A percentile compares a stretch with the other conserved stretches of the same genome.
phyloP scores from a whole-genome alignment of 2,113 vertebrate species.

The Scomber japonicus region DNA sequence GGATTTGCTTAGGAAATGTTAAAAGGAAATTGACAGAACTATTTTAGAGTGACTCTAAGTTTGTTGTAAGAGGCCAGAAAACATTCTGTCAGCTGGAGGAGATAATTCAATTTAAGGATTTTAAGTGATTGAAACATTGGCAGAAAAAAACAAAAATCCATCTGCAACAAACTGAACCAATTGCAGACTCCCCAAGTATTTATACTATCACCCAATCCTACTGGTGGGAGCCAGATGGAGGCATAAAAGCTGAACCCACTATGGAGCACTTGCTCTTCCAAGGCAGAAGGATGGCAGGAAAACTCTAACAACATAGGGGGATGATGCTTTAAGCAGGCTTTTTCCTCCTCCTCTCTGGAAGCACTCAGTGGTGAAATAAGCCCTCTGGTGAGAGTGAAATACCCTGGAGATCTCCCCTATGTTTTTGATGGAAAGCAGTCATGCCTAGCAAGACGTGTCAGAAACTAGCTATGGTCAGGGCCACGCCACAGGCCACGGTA shows the following conservation, averaged over 20 bases:
- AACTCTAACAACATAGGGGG: not conserved
- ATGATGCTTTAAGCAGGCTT: not conserved
- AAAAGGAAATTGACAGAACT: not conserved
- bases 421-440: conserved; percentile 46
- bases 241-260: not conserved
- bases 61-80: not conserved
- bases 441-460: conserved; percentile 39
- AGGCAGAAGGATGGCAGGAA: not conserved
- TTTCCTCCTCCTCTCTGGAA: conserved; percentile 1
- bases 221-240: not conserved
- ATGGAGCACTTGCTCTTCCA: not conserved
- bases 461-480: conserved; percentile 29
- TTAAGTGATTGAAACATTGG: not conserved
- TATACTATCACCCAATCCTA: not conserved
- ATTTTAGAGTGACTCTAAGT: not conserved
- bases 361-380: conserved; percentile 34
- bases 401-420: conserved; percentile 27
- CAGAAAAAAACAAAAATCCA: conserved; percentile 7
- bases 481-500: not conserved
- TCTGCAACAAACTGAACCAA: not conserved
- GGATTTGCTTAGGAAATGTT: not conserved
- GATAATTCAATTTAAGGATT: not conserved
- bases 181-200: not conserved
- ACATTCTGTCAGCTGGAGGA: not conserved
- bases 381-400: conserved; percentile 15